Percentiles rank a stretch among this genome's conserved stretches.
These are phyloP conservation scores for Caenorhabditis auriculariae DNA, from an alignment of 2,888 invertebrate genomes.

Conservation along the genomic window DNA sequence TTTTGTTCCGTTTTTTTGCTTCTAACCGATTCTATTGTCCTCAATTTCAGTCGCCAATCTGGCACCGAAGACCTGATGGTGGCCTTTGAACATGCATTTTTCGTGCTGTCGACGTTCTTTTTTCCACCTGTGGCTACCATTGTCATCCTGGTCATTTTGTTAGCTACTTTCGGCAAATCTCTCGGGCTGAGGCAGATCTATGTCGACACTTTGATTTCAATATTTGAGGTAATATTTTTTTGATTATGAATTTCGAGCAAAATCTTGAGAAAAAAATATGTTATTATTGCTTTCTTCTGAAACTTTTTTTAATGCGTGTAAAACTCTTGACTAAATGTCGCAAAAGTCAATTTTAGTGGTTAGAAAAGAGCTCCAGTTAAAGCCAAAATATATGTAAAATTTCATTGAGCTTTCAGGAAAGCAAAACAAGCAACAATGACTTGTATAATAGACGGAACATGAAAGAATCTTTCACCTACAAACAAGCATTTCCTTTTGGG, in stretches of 20 bases:
- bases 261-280: not conserved
- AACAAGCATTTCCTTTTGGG: not conserved
- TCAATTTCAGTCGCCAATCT: slow-evolving; percentile 7
- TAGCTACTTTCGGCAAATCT: slow-evolving; percentile 90
- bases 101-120: slow-evolving; percentile 34
- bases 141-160: slow-evolving; percentile 71
- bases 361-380: too few relatives aligned
- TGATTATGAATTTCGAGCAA: too few relatives aligned
- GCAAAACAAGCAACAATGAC: too few relatives aligned
- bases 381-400: too few relatives aligned
- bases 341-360: slow-evolving; percentile 5
- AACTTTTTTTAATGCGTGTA: slow-evolving; percentile 7
- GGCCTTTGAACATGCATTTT: slow-evolving; percentile 38
- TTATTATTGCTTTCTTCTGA: slow-evolving; percentile 3
- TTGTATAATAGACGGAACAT: too few relatives aligned
- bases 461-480: too few relatives aligned
- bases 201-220: slow-evolving; percentile 80
- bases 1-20: too few relatives aligned
- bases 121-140: slow-evolving; percentile 65
- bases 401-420: too few relatives aligned
- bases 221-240: slow-evolving; percentile 82
- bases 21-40: too few relatives aligned
- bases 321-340: slow-evolving; percentile 1
- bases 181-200: slow-evolving; percentile 85
- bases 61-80: slow-evolving; percentile 15